A percentile compares a stretch with the other conserved stretches of the same genome.
phyloP scores from a whole-genome alignment of 2,113 vertebrate species.

The Bombycilla garrulus region DNA sequence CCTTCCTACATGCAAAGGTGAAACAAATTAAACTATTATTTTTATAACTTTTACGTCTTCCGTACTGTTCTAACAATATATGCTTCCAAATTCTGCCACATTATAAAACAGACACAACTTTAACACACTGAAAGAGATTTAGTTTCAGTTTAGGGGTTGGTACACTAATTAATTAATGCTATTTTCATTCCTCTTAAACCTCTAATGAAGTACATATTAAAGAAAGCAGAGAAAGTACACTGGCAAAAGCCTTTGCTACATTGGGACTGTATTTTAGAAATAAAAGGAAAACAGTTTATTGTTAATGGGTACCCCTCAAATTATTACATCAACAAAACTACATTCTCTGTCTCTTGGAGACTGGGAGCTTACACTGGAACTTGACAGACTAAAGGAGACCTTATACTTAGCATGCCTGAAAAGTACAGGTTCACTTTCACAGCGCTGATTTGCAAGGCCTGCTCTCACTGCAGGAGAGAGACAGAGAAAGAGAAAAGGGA shows the following conservation, averaged over 20 bases:
- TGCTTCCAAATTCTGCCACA: slow-evolving; percentile 36
- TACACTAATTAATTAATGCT: slow-evolving; percentile 27
- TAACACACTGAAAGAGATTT: slow-evolving; percentile 38
- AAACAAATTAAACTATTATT: slow-evolving; percentile 63
- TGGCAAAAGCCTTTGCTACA: background rate
- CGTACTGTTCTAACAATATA: slow-evolving; percentile 31
- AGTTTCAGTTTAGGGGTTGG: slow-evolving; percentile 22
- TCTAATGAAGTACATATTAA: background rate
- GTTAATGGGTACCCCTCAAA: background rate
- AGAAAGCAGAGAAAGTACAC: background rate
- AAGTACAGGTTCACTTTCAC: background rate
- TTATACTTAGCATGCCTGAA: background rate
- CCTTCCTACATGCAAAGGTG: slow-evolving; percentile 58
- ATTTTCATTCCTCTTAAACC: slow-evolving; percentile 32
- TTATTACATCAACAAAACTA: background rate
- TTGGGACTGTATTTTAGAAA: background rate
- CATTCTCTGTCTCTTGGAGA: background rate
- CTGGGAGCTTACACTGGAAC: background rate
- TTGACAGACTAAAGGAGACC: background rate
- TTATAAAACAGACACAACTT: slow-evolving; percentile 38
- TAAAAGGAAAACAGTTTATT: background rate
- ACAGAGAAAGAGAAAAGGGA: background rate
- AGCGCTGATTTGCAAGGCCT: background rate
- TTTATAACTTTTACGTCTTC: slow-evolving; percentile 52
- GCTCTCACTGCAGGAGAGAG: accelerated